These are phyloP conservation scores for Andricus quercusramuli DNA, from an alignment of 2,888 invertebrate species.

Conservation along the genomic window DNA sequence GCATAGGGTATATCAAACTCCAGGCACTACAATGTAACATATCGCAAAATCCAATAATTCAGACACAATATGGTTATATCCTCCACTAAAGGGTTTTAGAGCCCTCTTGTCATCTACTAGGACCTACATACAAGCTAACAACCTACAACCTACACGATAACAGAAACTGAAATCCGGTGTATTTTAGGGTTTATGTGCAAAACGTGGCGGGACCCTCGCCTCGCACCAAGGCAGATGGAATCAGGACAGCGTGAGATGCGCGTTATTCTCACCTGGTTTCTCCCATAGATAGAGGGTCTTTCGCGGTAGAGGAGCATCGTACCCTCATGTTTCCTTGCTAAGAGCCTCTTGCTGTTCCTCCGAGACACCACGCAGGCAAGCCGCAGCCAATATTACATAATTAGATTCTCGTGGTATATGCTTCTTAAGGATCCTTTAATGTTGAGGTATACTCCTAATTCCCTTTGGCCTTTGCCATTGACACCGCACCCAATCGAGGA, in stretches of 20 bases:
- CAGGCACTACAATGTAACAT: background rate
- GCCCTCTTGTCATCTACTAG: background rate
- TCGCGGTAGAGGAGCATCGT: slow-evolving; percentile 45
- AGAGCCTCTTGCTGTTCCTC: slow-evolving; percentile 27
- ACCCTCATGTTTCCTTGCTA: slow-evolving; percentile 36
- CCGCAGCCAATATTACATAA: slow-evolving; percentile 70
- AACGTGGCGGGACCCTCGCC: slow-evolving; percentile 43
- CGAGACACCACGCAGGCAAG: slow-evolving; percentile 52
- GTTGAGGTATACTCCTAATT: slow-evolving; percentile 54
- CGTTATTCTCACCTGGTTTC: slow-evolving; percentile 72
- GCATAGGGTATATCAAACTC: background rate
- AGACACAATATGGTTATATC: background rate
- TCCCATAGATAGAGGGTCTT: slow-evolving; percentile 61
- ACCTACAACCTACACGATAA: slow-evolving; percentile 18
- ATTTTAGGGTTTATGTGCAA: slow-evolving; percentile 40
- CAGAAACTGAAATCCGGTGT: slow-evolving; percentile 17
- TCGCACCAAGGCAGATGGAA: slow-evolving; percentile 67
- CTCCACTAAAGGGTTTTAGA: slow-evolving; percentile 2
- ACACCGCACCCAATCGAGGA: slow-evolving; percentile 61
- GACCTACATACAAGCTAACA: background rate
- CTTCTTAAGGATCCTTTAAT: slow-evolving; percentile 64
- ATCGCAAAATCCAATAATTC: background rate
- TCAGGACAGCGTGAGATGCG: slow-evolving; percentile 73
- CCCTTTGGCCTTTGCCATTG: slow-evolving; percentile 59
- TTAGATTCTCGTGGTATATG: slow-evolving; percentile 68